phyloP scores from a whole-genome alignment of 2,888 invertebrate genomes.

The Nymphalis c-album region DNA sequence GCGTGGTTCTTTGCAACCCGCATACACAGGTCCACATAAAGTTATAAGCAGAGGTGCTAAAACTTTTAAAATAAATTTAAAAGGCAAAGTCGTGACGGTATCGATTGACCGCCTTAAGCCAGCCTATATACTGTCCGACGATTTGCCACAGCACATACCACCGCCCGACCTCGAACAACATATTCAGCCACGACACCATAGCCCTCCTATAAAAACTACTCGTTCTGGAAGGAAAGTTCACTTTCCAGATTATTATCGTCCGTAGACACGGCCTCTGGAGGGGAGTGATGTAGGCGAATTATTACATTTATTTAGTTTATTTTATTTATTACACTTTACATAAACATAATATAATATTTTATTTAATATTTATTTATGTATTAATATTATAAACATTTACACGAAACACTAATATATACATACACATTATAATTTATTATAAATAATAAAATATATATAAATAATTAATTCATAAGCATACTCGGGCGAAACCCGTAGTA shows the following conservation, averaged over 20 bases:
- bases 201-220: not conserved
- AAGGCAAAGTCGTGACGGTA: not conserved
- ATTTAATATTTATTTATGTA: no score
- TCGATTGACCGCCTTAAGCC: not conserved
- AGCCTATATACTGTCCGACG: not conserved
- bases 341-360: no score
- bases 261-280: slow-evolving; percentile 8
- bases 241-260: slow-evolving; percentile 1
- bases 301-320: not conserved
- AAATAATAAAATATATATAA: no score
- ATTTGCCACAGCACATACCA: not conserved
- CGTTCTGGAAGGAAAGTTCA: not conserved
- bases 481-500: no score
- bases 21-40: not conserved
- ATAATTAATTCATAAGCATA: no score
- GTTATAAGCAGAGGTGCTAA: not conserved
- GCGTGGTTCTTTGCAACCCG: not conserved
- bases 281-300: slow-evolving; percentile 1
- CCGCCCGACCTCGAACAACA: not conserved
- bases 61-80: not conserved
- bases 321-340: no score
- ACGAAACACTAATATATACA: no score
- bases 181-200: not conserved
- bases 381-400: no score
- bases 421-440: no score